Base-by-base conservation (phyloP, 2,797 vertebrate genomes). In the Melanotaenia boesemani region DNA sequence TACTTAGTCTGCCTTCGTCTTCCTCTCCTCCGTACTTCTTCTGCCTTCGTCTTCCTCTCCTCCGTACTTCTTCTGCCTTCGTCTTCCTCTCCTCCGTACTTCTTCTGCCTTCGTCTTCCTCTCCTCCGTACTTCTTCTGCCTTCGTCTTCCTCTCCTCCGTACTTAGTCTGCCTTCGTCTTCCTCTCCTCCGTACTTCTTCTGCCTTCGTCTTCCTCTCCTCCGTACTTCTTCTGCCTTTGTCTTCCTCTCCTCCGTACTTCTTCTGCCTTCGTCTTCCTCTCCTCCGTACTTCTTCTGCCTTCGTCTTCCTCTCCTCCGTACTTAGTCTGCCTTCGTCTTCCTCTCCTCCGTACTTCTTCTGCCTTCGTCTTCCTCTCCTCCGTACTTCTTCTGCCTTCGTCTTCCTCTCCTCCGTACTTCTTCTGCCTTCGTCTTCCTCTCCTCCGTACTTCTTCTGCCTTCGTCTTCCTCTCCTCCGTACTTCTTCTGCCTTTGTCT, bases 1-100 rank as follows among this genome's bases (percentile, higher is more conserved):
- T 2, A 18, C 41, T 70, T 15, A 4, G 16, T 9, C 2, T 1
- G 28, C 28, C 3, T 8, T 50, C 13, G 4, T 12, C 13, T 39
- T 16, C 20, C 10, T 2, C 91, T n/a, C n/a, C n/a, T 28, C 5
- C 20, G 13, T 2, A 18, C 41, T 70, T 15, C 4, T 16, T 9
- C 2, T 1, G 28, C 28, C 3, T 8, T 50, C 13, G 4, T 12
- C 13, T 39, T 16, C 20, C 10, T 2, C 91, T n/a, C n/a, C n/a
- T 28, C 5, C 20, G 13, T 2, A 18, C 41, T 70, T 15, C 4
- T 16, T 9, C 2, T 1, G 28, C 28, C 3, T 8, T 50, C 13
- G 4, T 12, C 13, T 39, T 16, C 20, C 10, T 2, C 91, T n/a
- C n/a, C n/a, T 28, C 5, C 20, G 13, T 2, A 18, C 41, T 70